Percentiles rank a stretch among this genome's conserved stretches.
phyloP scores from a whole-genome alignment of 1,140 invertebrate genomes.

The Pseudoatta argentina region DNA sequence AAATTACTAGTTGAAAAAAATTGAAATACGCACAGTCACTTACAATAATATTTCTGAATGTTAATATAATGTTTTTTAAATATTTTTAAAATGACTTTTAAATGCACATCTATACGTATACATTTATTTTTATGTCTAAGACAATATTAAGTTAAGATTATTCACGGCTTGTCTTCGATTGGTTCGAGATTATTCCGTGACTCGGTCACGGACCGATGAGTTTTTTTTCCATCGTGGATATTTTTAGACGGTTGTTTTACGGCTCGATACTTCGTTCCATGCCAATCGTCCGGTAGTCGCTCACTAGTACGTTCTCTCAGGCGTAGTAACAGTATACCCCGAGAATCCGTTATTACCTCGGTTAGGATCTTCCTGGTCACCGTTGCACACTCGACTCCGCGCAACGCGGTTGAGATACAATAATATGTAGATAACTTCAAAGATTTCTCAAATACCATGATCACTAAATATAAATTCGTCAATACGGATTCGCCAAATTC shows the following conservation, averaged over 20 bases:
- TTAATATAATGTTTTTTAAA: not conserved
- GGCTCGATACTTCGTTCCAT: slow-evolving; percentile 76
- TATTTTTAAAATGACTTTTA: not conserved
- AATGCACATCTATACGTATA: not conserved
- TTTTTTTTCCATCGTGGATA: slow-evolving; percentile 25
- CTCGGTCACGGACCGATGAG: slow-evolving; percentile 21
- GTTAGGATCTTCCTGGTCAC: slow-evolving; percentile 71
- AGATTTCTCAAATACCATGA: not conserved
- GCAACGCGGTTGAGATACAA: not conserved
- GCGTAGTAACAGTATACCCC: slow-evolving; percentile 81
- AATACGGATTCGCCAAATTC: not conserved
- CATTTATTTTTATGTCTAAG: not conserved
- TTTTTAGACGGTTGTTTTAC: slow-evolving; percentile 70
- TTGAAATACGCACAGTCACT: not conserved
- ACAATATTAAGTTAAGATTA: slow-evolving; percentile 36
- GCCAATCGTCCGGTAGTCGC: slow-evolving; percentile 74
- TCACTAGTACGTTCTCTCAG: slow-evolving; percentile 70
- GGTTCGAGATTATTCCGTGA: slow-evolving; percentile 40
- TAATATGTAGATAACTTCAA: not conserved
- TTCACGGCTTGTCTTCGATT: slow-evolving; percentile 48
- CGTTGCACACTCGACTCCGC: slow-evolving; percentile 57
- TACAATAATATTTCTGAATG: not conserved
- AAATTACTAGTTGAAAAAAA: slow-evolving; percentile 15
- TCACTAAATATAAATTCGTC: too few species aligned
- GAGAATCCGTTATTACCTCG: slow-evolving; percentile 82